Base-by-base conservation (phyloP, 1,140 invertebrate species). In the Zophobas morio region DNA sequence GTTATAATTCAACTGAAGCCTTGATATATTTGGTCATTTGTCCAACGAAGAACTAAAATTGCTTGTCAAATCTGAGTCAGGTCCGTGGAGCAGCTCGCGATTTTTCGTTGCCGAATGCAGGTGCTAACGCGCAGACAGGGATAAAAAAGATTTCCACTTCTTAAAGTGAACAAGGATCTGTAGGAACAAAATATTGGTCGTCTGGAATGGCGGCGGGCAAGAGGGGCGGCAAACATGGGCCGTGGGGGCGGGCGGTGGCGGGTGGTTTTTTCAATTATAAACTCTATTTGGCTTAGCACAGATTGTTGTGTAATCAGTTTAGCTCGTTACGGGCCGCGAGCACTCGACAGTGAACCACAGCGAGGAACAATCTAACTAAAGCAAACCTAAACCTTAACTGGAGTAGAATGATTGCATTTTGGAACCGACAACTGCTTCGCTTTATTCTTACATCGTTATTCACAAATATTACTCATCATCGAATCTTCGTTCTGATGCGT, bases 271-370 rank as follows among this genome's bases (percentile, higher is more conserved):
- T 85, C 85, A 86, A 86, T 86, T 86, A 86, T 85, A 86, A 86
- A 86, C 85, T 85, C 85, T 86, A 86, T 86, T 86, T 86, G 84
- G 85, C 85, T 86, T 86, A 86, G 85, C 84, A 85, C 84, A 85
- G 85, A 86, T 86, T 86, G 85, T 86, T 86, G 82, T 85, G 84
- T 86, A 86, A 86, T 86, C 85, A 86, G 85, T 85, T 86, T 86
- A 86, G 82, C 83, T 85, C 79, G 84, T 85, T 85, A 85, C 84
- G 81, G 81, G 81, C 80, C 80, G 85, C 79, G 82, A 80, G 84
- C 85, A 86, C 80, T 85, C 84, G 83, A 85, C 85, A 84, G 85
- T 86, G 82, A 86, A 85, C 84, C 82, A 83, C 81, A 83, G 81
- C 83, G 83, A 80, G 84, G 81, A 86, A 86, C 82, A 85, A 85